Base-by-base conservation (phyloP, 1,140 invertebrate genomes). In the Drosophila nannoptera region DNA sequence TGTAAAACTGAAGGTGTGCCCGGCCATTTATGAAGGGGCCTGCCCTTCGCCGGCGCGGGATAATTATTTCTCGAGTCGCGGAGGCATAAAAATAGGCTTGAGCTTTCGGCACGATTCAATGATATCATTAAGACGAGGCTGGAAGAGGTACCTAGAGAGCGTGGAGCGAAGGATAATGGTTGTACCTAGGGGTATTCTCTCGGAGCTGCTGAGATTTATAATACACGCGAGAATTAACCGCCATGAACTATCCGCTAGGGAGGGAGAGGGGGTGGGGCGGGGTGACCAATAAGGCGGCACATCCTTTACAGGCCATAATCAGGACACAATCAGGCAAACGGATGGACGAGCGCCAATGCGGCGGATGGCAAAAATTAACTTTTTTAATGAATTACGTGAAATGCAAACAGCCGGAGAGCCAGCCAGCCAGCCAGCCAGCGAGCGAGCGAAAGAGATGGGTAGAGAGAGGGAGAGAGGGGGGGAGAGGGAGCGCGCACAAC, bases 321-420 rank as follows among this genome's bases (percentile, higher is more conserved):
- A 76, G 68, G 52, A 73, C 73, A 84, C 80, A 83, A 83, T 83
- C 80, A 62, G 73, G 35, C 62, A 76, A 22, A 64, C 69, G 69
- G 73, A 73, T 77, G 59, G 61, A 46, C 38, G 60, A 63, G 58
- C 58, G 53, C 65, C 65, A 72, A 68, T 68, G 69, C 56, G 56
- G 73, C 80, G 80, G 80, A 84, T 84, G 81, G 80, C 75, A 63
- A 69, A 86, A 84, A 82, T 84, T 84, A 84, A 84, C 80, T 84
- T 80, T 84, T 84, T 84, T 84, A 84, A 84, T 84, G 76, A 84
- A 84, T 84, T 80, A 73, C 81, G 65, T 78, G 59, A 58, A 54
- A 29, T 61, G 16, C 64, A 55, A 42, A 62, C 56, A 32, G 49
- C 9, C 40, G 11, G 7, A 4, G 45, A n/a, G 35, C 9, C 7